Conservation (phyloP, 2,113 vertebrate species). For the Solenodon paradoxus region DNA sequence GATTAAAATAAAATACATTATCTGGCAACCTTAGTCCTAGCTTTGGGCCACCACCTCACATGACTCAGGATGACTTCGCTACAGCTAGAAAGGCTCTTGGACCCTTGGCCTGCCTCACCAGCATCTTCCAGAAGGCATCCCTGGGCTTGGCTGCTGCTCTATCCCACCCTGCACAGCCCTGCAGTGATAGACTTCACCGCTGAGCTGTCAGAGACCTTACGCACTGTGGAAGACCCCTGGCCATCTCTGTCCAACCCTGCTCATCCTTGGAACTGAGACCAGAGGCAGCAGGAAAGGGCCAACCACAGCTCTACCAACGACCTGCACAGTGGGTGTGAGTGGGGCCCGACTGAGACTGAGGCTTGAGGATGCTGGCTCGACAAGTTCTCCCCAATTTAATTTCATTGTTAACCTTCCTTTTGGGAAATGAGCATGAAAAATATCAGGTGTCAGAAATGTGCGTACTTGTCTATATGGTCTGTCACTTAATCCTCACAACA, state of each 20-base stretch:
- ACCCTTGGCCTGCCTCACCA: not conserved
- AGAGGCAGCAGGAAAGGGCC: not conserved
- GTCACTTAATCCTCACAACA: not conserved
- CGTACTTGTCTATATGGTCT: not conserved
- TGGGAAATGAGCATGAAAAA: not conserved
- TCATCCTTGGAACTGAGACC: conserved; percentile 27
- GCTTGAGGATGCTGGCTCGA: not conserved
- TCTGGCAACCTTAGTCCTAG: not conserved
- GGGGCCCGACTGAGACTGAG: not conserved
- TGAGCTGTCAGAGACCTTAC: not conserved
- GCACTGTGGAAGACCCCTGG: not conserved
- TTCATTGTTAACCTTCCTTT: not conserved
- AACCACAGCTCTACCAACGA: not conserved
- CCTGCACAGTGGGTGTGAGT: not conserved
- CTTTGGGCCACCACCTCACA: not conserved
- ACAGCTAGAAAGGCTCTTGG: not conserved
- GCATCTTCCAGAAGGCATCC: not conserved
- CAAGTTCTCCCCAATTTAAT: not conserved
- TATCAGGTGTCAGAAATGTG: not conserved
- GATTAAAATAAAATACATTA: too few relatives aligned
- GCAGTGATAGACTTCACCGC: not conserved
- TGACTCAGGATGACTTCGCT: not conserved
- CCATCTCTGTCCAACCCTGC: conserved; percentile 51
- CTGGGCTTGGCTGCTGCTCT: not conserved
- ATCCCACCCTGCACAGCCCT: not conserved